A percentile compares a stretch with the other conserved stretches of the same genome.
Evolutionary conservation across 64 coral and sea anemone genomes (phyloP).

Genomic region (Actinia tenebrosa): DNA sequence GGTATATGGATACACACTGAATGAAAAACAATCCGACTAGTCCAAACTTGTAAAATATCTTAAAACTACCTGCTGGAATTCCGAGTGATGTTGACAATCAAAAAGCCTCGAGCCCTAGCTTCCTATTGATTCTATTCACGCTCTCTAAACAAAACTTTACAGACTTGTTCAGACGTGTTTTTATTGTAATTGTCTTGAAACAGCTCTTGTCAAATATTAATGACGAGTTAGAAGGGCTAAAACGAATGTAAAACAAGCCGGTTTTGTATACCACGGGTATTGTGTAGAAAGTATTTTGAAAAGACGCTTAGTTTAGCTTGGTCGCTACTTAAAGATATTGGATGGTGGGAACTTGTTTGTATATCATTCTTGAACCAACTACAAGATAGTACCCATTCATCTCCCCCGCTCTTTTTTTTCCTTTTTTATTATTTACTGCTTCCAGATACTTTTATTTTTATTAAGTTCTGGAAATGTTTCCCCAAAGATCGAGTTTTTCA

Average conservation of each 20-base stretch:
- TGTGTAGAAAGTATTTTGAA: background rate
- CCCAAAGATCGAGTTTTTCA: no score
- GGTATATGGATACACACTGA: background rate
- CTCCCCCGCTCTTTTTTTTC: no score
- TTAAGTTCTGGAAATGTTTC: no score
- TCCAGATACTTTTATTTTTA: no score
- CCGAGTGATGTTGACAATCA: background rate
- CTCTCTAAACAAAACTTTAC: background rate
- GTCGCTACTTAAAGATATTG: background rate
- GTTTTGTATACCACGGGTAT: background rate
- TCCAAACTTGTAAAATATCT: background rate
- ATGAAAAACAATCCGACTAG: background rate
- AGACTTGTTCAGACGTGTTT: background rate
- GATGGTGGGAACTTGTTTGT: background rate
- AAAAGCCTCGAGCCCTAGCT: background rate
- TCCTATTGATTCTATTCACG: background rate
- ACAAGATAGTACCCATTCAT: no score
- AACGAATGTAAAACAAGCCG: background rate
- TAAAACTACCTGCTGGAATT: background rate
- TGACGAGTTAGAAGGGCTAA: background rate
- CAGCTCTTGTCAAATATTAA: background rate
- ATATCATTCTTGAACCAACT: background rate
- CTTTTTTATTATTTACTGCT: no score
- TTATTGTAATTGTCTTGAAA: background rate
- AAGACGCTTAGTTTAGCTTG: background rate